Evolutionary conservation across 2,888 invertebrate genomes (phyloP).

Genomic region (Deilephila elpenor): DNA sequence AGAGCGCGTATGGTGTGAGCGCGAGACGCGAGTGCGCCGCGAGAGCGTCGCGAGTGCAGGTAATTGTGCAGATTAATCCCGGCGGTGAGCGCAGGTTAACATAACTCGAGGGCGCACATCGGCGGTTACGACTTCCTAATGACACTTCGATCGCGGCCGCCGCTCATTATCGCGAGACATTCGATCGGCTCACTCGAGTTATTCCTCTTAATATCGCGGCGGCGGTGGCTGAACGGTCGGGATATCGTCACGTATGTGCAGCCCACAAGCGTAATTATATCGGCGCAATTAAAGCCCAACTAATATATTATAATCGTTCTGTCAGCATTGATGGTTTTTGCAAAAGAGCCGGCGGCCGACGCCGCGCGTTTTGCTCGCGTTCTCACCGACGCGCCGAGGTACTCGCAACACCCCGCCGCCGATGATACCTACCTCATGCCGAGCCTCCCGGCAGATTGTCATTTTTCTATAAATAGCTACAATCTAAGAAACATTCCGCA

Average conservation of each 20-base stretch:
- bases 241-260: slow-evolving; percentile 82
- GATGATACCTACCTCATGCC: slow-evolving; percentile 16
- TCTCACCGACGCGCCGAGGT: slow-evolving; percentile 59
- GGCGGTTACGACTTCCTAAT: slow-evolving; percentile 82
- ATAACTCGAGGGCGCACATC: slow-evolving; percentile 78
- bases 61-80: slow-evolving; percentile 78
- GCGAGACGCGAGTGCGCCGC: neutral
- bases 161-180: slow-evolving; percentile 82
- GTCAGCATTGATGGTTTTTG: slow-evolving; percentile 79
- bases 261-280: slow-evolving; percentile 81
- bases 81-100: slow-evolving; percentile 66
- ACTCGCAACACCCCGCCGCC: slow-evolving; percentile 49
- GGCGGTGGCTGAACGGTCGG: slow-evolving; percentile 70
- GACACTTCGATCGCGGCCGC: slow-evolving; percentile 80
- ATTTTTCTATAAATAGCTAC: slow-evolving; percentile 56
- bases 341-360: slow-evolving; percentile 71
- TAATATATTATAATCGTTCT: slow-evolving; percentile 84
- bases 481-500: slow-evolving; percentile 29
- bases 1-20: slow-evolving; percentile 21
- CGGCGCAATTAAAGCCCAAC: slow-evolving; percentile 81
- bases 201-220: slow-evolving; percentile 81
- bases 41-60: slow-evolving; percentile 46
- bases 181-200: slow-evolving; percentile 78
- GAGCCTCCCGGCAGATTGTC: neutral
- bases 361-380: slow-evolving; percentile 60